A percentile compares a stretch with the other conserved stretches of the same genome.
phyloP scores from a whole-genome alignment of 2,797 vertebrate species.

The Cottoperca gobio region DNA sequence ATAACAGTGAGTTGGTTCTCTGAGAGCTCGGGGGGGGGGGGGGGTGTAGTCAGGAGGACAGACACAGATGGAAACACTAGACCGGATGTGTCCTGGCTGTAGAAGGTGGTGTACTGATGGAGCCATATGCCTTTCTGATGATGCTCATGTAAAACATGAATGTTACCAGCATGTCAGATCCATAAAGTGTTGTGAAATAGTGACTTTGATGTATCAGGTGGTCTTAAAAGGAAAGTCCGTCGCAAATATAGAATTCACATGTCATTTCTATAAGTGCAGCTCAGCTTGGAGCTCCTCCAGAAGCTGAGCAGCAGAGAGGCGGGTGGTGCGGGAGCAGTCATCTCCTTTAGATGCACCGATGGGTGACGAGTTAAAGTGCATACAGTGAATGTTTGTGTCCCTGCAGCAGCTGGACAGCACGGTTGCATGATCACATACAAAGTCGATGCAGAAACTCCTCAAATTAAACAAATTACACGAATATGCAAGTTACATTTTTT shows the following conservation, averaged over 20 bases:
- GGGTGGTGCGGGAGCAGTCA: conserved; percentile 36
- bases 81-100: background rate
- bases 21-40: background rate
- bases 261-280: background rate
- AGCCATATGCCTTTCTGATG: conserved; percentile 23
- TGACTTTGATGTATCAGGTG: conserved; percentile 29
- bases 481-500: no score
- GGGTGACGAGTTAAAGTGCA: background rate
- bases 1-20: conserved; percentile 27
- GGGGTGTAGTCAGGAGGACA: conserved; percentile 26
- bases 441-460: no score
- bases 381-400: no score
- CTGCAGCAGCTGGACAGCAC: no score
- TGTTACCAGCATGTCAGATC: conserved; percentile 58
- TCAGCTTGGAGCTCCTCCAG: conserved; percentile 10
- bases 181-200: conserved; percentile 54
- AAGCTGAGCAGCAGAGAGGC: conserved; percentile 16
- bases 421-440: no score
- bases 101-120: conserved; percentile 2
- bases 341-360: background rate
- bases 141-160: conserved; percentile 41
- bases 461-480: no score
- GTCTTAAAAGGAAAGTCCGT: conserved; percentile 36
- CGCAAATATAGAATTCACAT: conserved; percentile 35
- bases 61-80: conserved; percentile 20